Base-by-base conservation (phyloP, 2,888 invertebrate genomes). In the Oscheius sp. region DNA sequence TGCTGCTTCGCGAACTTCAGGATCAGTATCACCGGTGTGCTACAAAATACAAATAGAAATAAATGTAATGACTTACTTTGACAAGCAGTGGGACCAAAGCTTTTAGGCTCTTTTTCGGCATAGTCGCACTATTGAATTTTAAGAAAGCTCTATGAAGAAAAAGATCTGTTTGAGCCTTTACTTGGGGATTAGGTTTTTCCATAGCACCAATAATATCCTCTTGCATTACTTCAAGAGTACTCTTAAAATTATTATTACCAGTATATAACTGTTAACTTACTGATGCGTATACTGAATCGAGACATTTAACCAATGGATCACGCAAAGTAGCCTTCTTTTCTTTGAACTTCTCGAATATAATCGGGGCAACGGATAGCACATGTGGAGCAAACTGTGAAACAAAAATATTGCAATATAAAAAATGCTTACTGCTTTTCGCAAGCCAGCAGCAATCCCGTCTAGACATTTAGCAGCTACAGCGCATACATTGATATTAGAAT, bases 321-420 rank as follows among this genome's bases (percentile, higher is more conserved):
- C 98, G 95, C 1, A 99, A 96, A 86, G 93, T 93, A 0, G 93
- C 91, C 87, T 99, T 99, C 91, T 96, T 98, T 89, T 99, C 98
- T 87, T 96, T 96, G 88, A 98, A 98, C 90, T 98, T 99, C 86
- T 98, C 97, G 45, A 99, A 89, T 64, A 96, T 91, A 0, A 93
- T 89, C 91, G 90, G 88, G 59, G 90, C 84, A 69, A 89, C 70
- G 3, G 56, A 21, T 7, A 66, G 18, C 12, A 72, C 75, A 49
- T 75, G 72, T 29, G 66, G 75, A 12, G 74, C 56, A 46, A 71
- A 76, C 74, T 53, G 75, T 5, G 73, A 59, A 46, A 41, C 29
- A 63, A 46, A 55, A 46, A 35, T 35, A 35, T 35, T 35, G 9
- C 5, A 35, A 35, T 35, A 61, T 0, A 96, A 13, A n/a, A 55